phyloP scores from a whole-genome alignment of 53 echinoderm and acorn worm genomes.

The Stichopus horrens region DNA sequence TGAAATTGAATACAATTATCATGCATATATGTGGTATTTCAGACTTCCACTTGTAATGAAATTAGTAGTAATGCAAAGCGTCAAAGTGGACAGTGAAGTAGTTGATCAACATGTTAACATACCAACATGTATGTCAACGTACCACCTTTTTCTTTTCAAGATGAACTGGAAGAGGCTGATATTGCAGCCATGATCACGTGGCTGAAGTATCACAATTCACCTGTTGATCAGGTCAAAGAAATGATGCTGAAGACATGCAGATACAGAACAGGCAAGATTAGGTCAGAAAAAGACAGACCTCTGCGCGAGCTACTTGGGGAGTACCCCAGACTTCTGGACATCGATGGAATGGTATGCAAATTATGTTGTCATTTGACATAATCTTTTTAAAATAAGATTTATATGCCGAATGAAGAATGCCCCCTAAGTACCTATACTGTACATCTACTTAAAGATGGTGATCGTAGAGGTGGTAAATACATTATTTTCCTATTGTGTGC shows the following conservation, averaged over 20 bases:
- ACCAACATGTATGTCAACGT: too few species aligned
- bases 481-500: too few species aligned
- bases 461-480: too few species aligned
- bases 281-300: constrained; percentile 34
- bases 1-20: too few species aligned
- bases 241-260: constrained; percentile 13
- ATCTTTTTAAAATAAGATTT: not conserved
- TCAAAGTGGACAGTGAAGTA: not conserved
- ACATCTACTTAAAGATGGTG: too few species aligned
- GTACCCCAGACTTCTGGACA: constrained; percentile 1
- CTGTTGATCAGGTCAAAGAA: constrained; percentile 19
- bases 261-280: constrained; percentile 17
- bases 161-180: constrained; percentile 30
- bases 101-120: not conserved
- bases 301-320: constrained; percentile 20
- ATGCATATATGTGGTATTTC: too few species aligned
- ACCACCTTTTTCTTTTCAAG: not conserved
- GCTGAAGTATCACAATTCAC: constrained; percentile 26
- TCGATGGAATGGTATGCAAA: constrained; percentile 1
- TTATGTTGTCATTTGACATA: not conserved
- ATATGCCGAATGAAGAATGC: not conserved
- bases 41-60: too few species aligned
- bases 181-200: constrained; percentile 22
- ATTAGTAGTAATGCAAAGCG: not conserved
- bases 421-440: not conserved